Conservation (phyloP, 2,113 vertebrate species). For the Elanoides forficatus region DNA sequence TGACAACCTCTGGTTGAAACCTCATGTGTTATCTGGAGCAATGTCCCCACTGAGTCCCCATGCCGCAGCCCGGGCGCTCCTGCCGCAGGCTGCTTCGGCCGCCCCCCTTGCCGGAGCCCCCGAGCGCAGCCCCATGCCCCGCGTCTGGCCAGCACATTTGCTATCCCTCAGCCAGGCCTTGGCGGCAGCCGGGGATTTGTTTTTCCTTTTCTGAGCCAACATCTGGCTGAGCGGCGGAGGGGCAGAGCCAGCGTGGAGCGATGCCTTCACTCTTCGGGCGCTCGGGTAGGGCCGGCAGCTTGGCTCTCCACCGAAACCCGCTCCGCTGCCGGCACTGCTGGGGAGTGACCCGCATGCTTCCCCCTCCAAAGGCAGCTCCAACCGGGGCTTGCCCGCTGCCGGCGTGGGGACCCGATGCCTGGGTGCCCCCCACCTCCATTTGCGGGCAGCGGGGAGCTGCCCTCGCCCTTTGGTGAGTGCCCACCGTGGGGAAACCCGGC, state of each 20-base stretch:
- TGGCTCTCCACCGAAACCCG: not conserved
- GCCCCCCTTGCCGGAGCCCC: not conserved
- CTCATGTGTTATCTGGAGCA: not conserved
- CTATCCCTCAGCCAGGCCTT: not conserved
- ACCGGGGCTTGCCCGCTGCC: fast-evolving
- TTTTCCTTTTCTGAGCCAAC: slow-evolving; percentile 20
- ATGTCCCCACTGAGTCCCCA: not conserved
- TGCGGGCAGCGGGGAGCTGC: not conserved
- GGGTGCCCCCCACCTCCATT: not conserved
- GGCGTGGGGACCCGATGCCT: fast-evolving
- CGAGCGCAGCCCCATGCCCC: not conserved
- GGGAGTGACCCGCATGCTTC: not conserved
- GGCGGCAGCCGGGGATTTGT: not conserved
- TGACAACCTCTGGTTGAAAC: not conserved
- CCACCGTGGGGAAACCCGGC: fast-evolving
- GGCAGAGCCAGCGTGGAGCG: not conserved
- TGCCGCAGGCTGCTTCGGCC: fast-evolving
- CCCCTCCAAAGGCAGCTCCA: not conserved
- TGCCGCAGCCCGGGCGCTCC: fast-evolving
- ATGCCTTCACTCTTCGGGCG: fast-evolving
- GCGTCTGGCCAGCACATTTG: not conserved
- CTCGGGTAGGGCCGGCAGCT: not conserved
- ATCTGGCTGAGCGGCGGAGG: not conserved
- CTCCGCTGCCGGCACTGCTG: not conserved
- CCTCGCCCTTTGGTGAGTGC: not conserved